phyloP scores from a whole-genome alignment of 1,140 invertebrate genomes.

The Agrypnia vestita region DNA sequence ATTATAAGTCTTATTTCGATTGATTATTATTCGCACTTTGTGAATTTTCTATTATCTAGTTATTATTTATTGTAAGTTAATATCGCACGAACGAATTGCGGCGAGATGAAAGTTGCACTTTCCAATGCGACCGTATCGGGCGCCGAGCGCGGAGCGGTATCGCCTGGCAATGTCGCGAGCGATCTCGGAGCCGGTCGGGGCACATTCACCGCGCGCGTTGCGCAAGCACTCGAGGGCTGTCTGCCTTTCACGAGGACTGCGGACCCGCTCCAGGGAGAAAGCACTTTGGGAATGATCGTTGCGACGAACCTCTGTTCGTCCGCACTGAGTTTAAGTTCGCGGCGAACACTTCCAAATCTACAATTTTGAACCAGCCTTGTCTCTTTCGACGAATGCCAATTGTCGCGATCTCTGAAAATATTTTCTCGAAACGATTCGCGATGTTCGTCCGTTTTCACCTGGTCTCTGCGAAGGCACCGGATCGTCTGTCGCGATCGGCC shows the following conservation, averaged over 20 bases:
- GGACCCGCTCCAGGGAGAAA: neutral
- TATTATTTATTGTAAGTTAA: conserved; percentile 3
- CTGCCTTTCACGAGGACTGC: conserved; percentile 20
- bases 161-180: too few species aligned
- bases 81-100: conserved; percentile 30
- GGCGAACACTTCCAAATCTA: too few species aligned
- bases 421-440: conserved; percentile 5
- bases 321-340: too few species aligned
- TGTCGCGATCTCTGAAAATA: neutral
- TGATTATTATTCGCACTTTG: conserved; percentile 1
- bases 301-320: too few species aligned
- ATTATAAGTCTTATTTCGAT: neutral
- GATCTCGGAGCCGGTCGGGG: neutral
- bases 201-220: conserved; percentile 1
- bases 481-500: neutral
- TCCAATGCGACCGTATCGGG: neutral
- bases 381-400: neutral
- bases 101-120: neutral
- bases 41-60: neutral
- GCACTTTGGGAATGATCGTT: neutral
- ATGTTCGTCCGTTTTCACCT: neutral
- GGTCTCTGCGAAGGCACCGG: neutral
- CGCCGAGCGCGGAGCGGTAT: neutral
- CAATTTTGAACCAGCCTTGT: too few species aligned
- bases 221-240: conserved; percentile 14